These are phyloP conservation scores for Ephestia elutella DNA, from an alignment of 1,140 invertebrate genomes.

Conservation along the genomic window DNA sequence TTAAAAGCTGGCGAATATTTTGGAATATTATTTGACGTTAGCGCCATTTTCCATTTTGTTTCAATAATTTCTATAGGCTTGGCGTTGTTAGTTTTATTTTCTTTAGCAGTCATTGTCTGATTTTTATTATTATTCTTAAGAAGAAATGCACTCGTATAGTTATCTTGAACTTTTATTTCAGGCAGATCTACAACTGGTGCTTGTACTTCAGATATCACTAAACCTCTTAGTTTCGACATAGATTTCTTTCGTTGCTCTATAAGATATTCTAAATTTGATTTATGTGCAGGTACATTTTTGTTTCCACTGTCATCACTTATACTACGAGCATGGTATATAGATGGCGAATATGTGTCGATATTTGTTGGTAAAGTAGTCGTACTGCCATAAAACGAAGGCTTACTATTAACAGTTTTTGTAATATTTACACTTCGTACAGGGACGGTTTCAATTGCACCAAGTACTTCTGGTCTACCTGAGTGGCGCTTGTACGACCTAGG, in stretches of 20 bases:
- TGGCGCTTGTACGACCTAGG: constrained; percentile 55
- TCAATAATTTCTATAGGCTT: constrained; percentile 45
- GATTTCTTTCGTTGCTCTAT: constrained; percentile 87
- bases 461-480: constrained; percentile 56
- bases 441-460: constrained; percentile 49
- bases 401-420: constrained; percentile 40
- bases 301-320: constrained; percentile 65
- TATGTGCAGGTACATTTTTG: constrained; percentile 59
- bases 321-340: constrained; percentile 55
- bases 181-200: constrained; percentile 77
- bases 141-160: constrained; percentile 46
- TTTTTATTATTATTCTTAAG: constrained; percentile 41
- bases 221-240: constrained; percentile 86
- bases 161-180: constrained; percentile 84
- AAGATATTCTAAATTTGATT: constrained; percentile 78
- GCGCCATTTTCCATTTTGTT: constrained; percentile 74
- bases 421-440: constrained; percentile 16
- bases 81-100: constrained; percentile 33
- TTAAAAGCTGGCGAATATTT: constrained; percentile 91
- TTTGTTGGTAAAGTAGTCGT: constrained; percentile 52
- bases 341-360: constrained; percentile 37
- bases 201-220: constrained; percentile 88
- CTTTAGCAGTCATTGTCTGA: constrained; percentile 27
- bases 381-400: constrained; percentile 65
- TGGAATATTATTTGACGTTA: constrained; percentile 76